A percentile compares a stretch with the other conserved stretches of the same genome.
Conservation (phyloP, 2,888 invertebrate species). For the Chorisops tibialis region DNA sequence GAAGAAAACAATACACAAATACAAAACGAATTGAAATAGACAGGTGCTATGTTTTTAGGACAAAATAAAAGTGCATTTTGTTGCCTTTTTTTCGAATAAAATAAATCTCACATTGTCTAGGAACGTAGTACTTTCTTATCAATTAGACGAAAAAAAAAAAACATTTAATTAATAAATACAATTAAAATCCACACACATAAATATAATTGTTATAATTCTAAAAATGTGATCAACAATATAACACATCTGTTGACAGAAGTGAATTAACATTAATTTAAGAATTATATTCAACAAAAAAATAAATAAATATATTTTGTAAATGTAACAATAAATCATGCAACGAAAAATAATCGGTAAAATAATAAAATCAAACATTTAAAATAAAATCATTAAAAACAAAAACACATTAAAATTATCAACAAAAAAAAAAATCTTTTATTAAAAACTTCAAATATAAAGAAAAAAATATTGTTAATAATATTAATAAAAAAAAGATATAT, state of each 20-base stretch:
- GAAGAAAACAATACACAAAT: slow-evolving; percentile 6
- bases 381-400: neutral
- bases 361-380: slow-evolving; percentile 13
- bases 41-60: slow-evolving; percentile 25
- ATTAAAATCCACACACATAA: slow-evolving; percentile 1
- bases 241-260: slow-evolving; percentile 28
- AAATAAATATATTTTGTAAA: slow-evolving; percentile 24
- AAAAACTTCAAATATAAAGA: slow-evolving; percentile 8
- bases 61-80: slow-evolving; percentile 17
- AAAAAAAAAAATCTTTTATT: slow-evolving; percentile 12
- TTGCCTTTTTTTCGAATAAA: slow-evolving; percentile 15
- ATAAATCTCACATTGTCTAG: slow-evolving; percentile 18
- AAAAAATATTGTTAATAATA: slow-evolving; percentile 10
- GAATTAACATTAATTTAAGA: slow-evolving; percentile 25
- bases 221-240: slow-evolving; percentile 27
- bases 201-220: slow-evolving; percentile 25
- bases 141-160: slow-evolving; percentile 14
- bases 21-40: slow-evolving; percentile 16
- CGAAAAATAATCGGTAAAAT: slow-evolving; percentile 20
- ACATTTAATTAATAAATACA: slow-evolving; percentile 11
- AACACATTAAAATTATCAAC: neutral
- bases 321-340: slow-evolving; percentile 26
- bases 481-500: slow-evolving; percentile 1
- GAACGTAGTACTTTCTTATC: slow-evolving; percentile 25
- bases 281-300: slow-evolving; percentile 22